phyloP scores from a whole-genome alignment of 2,888 invertebrate species.

The Tanypteryx hageni region DNA sequence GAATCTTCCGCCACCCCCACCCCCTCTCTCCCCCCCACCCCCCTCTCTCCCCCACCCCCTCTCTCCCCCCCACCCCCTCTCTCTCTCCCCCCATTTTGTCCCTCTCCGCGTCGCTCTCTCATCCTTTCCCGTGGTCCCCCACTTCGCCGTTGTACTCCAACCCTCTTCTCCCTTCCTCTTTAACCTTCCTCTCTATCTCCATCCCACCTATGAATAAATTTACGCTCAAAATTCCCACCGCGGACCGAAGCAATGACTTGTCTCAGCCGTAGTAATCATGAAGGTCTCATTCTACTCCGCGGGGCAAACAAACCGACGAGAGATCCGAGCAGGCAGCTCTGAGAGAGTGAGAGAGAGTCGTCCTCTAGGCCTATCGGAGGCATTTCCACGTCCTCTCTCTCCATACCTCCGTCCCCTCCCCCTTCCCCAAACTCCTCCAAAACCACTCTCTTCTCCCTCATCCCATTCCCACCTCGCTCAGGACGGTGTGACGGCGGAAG shows the following conservation, averaged over 20 bases:
- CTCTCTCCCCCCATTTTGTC: neutral
- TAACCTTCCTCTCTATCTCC: neutral
- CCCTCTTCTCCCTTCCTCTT: neutral
- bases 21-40: neutral
- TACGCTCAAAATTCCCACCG: neutral
- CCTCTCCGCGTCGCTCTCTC: neutral
- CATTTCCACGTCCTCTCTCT: neutral
- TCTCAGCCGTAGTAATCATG: conserved; percentile 24
- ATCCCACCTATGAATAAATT: conserved; percentile 44
- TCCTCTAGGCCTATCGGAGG: neutral
- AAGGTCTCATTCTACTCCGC: conserved; percentile 26
- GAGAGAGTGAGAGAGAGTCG: neutral
- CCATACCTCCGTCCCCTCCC: neutral
- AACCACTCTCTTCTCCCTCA: neutral
- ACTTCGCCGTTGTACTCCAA: no score
- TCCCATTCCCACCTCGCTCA: neutral
- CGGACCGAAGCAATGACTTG: conserved; percentile 14
- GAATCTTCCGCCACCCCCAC: no score
- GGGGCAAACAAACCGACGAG: conserved; percentile 31
- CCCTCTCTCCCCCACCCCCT: neutral
- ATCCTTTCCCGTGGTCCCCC: no score
- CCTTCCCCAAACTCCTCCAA: no score
- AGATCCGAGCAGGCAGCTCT: neutral
- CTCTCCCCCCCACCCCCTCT: neutral
- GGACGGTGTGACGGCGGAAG: neutral